Evolutionary conservation across 2,113 vertebrate genomes (phyloP).

Genomic region (Xiphias gladius): DNA sequence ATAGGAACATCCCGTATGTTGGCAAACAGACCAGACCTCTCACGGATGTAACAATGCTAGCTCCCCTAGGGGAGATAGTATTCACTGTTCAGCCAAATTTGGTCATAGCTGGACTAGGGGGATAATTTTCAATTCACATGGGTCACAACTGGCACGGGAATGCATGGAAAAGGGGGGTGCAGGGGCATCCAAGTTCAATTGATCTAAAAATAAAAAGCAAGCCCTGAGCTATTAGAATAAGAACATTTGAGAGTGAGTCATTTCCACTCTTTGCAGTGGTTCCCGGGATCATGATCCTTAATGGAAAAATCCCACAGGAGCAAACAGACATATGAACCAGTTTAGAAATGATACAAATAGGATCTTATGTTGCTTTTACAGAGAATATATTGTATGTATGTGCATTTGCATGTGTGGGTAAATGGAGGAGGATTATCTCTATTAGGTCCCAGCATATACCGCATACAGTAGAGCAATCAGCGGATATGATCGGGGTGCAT

Average conservation of each 20-base stretch:
- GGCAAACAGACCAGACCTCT: conserved; percentile 65
- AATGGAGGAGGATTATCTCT: conserved; percentile 20
- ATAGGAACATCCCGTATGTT: conserved; percentile 19
- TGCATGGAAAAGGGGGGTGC: conserved; percentile 78
- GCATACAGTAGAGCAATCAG: conserved; percentile 33
- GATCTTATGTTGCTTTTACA: conserved; percentile 25
- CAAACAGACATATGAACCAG: conserved; percentile 11
- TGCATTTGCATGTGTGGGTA: not conserved
- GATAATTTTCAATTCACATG: conserved; percentile 87
- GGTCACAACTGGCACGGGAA: conserved; percentile 88
- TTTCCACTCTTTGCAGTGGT: conserved; percentile 37
- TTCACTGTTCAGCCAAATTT: conserved; percentile 89
- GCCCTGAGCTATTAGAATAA: conserved; percentile 52
- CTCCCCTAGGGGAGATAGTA: conserved; percentile 81
- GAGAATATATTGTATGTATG: conserved; percentile 16
- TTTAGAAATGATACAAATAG: conserved; percentile 34
- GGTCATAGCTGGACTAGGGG: conserved; percentile 86
- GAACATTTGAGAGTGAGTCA: conserved; percentile 62
- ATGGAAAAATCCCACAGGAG: conserved; percentile 31
- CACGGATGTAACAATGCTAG: conserved; percentile 85
- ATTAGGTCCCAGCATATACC: not conserved
- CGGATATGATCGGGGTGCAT: conserved; percentile 37
- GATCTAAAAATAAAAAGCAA: conserved; percentile 69
- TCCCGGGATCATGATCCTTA: conserved; percentile 26
- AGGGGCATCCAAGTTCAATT: conserved; percentile 66